phyloP scores from a whole-genome alignment of 2,888 invertebrate genomes.

The Metallyticus violacea region DNA sequence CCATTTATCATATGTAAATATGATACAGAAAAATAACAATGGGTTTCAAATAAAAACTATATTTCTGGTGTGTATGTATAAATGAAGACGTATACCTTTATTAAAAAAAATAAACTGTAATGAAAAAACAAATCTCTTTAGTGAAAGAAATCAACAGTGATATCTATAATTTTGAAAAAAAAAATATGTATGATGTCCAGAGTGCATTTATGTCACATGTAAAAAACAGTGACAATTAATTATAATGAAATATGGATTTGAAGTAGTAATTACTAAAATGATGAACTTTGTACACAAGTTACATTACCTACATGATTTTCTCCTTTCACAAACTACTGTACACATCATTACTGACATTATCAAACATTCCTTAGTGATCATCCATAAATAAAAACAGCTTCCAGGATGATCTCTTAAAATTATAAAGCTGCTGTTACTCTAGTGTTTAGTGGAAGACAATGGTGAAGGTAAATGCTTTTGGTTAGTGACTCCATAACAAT shows the following conservation, averaged over 20 bases:
- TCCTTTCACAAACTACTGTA: background rate
- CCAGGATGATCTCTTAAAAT: background rate
- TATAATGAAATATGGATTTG: background rate
- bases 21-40: background rate
- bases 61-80: background rate
- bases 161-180: background rate
- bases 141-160: background rate
- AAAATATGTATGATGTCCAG: background rate
- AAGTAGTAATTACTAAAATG: background rate
- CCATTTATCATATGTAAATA: too few species aligned
- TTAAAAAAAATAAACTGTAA: background rate
- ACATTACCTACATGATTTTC: background rate
- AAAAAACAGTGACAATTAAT: background rate
- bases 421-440: background rate
- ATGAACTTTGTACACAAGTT: background rate
- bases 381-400: background rate
- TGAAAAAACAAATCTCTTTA: background rate
- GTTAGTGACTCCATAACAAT: background rate
- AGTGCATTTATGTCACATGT: background rate
- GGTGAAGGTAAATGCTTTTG: background rate
- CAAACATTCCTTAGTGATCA: slow-evolving; percentile 1
- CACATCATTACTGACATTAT: background rate
- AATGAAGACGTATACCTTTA: too few species aligned
- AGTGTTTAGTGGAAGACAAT: background rate
- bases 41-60: background rate